A percentile compares a stretch with the other conserved stretches of the same genome.
Evolutionary conservation across 2,797 vertebrate genomes (phyloP).

Genomic region (Sebastes paucispinis): DNA sequence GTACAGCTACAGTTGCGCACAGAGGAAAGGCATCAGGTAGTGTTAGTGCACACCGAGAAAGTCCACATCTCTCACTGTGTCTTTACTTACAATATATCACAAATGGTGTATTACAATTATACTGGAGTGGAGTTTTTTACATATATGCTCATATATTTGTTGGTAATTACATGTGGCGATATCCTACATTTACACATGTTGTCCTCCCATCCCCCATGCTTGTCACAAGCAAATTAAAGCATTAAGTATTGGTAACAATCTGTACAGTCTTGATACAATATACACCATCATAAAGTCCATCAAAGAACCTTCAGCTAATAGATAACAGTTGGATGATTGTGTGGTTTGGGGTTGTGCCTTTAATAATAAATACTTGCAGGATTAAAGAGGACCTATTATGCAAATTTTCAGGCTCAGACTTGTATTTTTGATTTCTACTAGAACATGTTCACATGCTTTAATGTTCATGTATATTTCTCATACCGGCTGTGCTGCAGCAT

Average conservation of each 20-base stretch:
- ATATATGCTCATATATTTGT: constrained; percentile 67
- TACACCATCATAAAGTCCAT: constrained; percentile 25
- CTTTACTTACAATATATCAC: constrained; percentile 69
- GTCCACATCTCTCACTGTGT: constrained; percentile 17
- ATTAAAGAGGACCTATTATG: neutral
- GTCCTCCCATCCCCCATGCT: constrained; percentile 7
- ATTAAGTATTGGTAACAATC: constrained; percentile 25
- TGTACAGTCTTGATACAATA: constrained; percentile 37
- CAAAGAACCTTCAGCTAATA: constrained; percentile 16
- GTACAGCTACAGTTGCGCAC: constrained; percentile 37
- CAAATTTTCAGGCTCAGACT: neutral
- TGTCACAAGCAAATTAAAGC: constrained; percentile 51
- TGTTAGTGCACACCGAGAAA: constrained; percentile 41
- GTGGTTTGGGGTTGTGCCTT: constrained; percentile 20
- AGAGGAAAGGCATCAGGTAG: constrained; percentile 22
- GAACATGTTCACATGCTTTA: too few relatives aligned
- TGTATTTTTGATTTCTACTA: too few relatives aligned
- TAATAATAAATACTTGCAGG: constrained; percentile 66
- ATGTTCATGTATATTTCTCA: too few relatives aligned
- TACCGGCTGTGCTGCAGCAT: too few relatives aligned
- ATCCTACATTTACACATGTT: constrained; percentile 48
- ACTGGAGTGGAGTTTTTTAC: constrained; percentile 76
- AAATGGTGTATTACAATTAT: constrained; percentile 67
- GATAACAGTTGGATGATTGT: constrained; percentile 13
- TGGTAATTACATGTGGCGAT: constrained; percentile 46